Evolutionary conservation across 2,113 vertebrate species (phyloP).

Genomic region (Pongo abelii): DNA sequence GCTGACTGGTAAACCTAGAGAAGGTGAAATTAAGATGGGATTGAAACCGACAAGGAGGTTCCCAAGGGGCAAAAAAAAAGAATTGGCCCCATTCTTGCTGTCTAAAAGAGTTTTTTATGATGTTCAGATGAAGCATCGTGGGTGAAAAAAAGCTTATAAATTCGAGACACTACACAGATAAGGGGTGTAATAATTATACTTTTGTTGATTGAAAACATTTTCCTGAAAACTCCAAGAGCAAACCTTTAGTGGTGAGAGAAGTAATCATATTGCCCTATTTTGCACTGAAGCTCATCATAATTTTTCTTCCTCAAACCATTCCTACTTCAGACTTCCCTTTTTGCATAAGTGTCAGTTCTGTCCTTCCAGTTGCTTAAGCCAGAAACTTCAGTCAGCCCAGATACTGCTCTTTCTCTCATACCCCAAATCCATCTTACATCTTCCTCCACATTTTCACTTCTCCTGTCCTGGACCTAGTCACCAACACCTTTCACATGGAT

Average conservation of each 20-base stretch:
- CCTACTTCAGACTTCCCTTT: background rate
- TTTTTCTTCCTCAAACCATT: background rate
- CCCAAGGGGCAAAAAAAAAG: background rate
- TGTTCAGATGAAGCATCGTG: background rate
- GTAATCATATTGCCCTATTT: background rate
- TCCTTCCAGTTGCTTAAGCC: background rate
- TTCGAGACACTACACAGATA: background rate
- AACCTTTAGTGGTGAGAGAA: background rate
- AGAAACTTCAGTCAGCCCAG: background rate
- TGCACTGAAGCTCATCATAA: background rate
- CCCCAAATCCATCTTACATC: no score
- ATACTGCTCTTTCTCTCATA: background rate
- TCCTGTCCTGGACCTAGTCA: background rate
- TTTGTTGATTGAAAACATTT: background rate
- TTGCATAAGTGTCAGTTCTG: background rate
- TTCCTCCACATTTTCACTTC: background rate
- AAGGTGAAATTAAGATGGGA: background rate
- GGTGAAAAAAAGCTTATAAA: background rate
- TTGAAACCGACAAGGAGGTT: background rate
- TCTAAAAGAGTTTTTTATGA: background rate
- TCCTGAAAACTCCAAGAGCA: background rate
- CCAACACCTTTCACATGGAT: background rate
- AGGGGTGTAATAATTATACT: background rate
- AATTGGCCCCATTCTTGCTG: background rate
- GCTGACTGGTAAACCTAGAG: background rate